Evolutionary conservation across 2,113 vertebrate species (phyloP).

Genomic region (Otis tarda): DNA sequence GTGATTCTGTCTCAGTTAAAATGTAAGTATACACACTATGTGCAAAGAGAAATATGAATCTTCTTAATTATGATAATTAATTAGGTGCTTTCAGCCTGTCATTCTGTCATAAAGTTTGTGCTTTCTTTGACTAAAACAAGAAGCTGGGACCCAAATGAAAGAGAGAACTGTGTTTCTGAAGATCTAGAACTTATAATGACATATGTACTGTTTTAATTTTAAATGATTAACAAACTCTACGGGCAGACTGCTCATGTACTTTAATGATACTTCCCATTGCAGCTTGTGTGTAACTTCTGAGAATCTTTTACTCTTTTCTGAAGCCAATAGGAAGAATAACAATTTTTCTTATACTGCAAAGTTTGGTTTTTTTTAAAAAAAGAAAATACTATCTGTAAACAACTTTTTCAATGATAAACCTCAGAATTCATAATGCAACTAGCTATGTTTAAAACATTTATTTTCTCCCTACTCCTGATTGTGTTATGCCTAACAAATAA

Average conservation of each 20-base stretch:
- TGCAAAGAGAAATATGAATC: background rate
- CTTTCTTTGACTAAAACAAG: background rate
- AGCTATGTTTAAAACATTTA: background rate
- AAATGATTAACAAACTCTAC: background rate
- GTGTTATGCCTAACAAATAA: background rate
- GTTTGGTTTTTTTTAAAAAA: too few species aligned
- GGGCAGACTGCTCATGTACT: background rate
- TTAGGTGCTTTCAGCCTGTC: background rate
- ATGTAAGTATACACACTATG: background rate
- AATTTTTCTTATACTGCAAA: background rate
- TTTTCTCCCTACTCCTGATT: background rate
- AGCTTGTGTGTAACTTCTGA: background rate
- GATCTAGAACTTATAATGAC: background rate
- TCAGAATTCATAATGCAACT: background rate
- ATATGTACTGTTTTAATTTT: background rate
- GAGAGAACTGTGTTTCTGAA: background rate
- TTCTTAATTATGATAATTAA: background rate
- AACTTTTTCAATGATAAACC: background rate
- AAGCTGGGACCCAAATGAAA: background rate
- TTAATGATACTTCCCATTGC: background rate
- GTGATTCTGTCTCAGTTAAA: background rate
- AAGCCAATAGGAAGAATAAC: background rate
- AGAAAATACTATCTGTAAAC: background rate
- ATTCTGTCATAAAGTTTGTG: background rate
- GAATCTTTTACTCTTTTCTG: background rate